Percentiles rank a stretch among this genome's conserved stretches.
Conservation (phyloP, 2,113 vertebrate genomes). For the Sprattus sprattus region DNA sequence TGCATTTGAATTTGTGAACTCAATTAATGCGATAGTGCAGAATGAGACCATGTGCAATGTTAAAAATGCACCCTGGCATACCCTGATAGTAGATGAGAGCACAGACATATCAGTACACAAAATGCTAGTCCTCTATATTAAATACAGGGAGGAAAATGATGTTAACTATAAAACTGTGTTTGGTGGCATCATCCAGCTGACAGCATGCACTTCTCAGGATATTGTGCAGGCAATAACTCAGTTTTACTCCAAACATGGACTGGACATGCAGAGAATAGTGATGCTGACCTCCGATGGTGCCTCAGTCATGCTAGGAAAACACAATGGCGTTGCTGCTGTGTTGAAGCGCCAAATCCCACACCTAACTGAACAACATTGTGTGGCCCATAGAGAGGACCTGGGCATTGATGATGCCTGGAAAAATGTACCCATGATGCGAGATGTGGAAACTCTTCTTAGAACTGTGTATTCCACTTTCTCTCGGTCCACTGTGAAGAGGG, state of each 20-base stretch:
- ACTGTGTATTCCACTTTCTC: constrained; percentile 28
- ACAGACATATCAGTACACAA: too few species aligned
- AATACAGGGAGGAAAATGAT: constrained; percentile 5
- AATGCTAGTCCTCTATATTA: too few species aligned
- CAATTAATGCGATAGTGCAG: too few species aligned
- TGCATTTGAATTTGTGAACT: too few species aligned
- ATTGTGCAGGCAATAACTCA: constrained; percentile 24
- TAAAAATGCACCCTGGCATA: too few species aligned
- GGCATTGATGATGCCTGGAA: too few species aligned
- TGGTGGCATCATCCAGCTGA: constrained; percentile 26
- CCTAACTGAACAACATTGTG: constrained; percentile 25
- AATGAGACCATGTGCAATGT: too few species aligned
- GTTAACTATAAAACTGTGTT: constrained; percentile 24
- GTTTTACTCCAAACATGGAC: constrained; percentile 29
- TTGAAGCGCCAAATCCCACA: constrained; percentile 24
- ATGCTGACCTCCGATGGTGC: constrained; percentile 28
- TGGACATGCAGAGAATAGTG: constrained; percentile 26
- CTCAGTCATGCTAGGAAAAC: constrained; percentile 35
- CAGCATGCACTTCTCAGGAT: constrained; percentile 7
- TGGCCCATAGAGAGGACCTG: constrained; percentile 33
- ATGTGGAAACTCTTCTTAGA: constrained; percentile 24
- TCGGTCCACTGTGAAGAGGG: constrained; percentile 11
- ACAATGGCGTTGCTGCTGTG: constrained; percentile 24
- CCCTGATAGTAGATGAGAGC: too few species aligned
- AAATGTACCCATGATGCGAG: constrained; percentile 15